Conservation (phyloP, 2,888 invertebrate species). For the Leistus spinibarbis region DNA sequence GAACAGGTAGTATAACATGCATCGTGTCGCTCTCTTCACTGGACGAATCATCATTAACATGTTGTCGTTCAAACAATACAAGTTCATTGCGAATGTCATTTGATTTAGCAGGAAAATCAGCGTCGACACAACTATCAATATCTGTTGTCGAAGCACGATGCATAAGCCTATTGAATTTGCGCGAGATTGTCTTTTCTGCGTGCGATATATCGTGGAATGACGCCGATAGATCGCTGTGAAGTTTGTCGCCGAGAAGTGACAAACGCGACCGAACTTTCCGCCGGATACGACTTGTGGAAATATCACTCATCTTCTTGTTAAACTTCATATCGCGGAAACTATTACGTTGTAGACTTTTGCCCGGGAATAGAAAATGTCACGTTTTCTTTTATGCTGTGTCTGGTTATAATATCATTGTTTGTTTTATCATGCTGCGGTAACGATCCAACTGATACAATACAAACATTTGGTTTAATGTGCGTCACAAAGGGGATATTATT, state of each 20-base stretch:
- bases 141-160: conserved; percentile 41
- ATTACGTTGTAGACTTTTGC: background rate
- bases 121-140: conserved; percentile 31
- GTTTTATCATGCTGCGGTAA: background rate
- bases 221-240: conserved; percentile 34
- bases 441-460: background rate
- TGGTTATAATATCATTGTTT: background rate
- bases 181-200: conserved; percentile 19
- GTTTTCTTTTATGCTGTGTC: background rate
- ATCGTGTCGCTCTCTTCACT: conserved; percentile 25
- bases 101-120: background rate
- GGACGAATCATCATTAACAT: background rate
- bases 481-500: background rate
- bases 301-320: conserved; percentile 41
- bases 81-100: background rate
- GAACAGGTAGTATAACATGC: conserved; percentile 19
- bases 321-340: conserved; percentile 14
- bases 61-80: background rate
- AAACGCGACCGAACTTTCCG: conserved; percentile 43
- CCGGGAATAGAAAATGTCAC: background rate
- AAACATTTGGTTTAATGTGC: background rate
- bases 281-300: conserved; percentile 44
- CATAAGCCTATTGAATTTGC: conserved; percentile 23
- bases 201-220: conserved; percentile 39
- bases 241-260: conserved; percentile 23